phyloP scores from a whole-genome alignment of 1,140 invertebrate species.

The Parasteatoda tepidariorum region DNA sequence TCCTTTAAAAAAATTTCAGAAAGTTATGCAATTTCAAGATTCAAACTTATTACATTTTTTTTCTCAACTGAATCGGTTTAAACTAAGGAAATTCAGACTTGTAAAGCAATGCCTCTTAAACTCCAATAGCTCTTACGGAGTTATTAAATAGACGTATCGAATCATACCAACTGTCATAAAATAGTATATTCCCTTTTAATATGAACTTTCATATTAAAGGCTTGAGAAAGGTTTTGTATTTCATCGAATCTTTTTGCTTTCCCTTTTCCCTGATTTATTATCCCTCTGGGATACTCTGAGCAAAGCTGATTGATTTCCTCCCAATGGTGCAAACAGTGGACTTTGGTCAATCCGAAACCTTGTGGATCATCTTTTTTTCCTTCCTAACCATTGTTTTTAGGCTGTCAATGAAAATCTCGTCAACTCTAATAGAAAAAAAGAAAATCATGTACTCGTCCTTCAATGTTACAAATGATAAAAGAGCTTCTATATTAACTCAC shows the following conservation, averaged over 20 bases:
- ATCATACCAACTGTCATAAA: too few relatives aligned
- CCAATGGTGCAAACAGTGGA: conserved; percentile 29
- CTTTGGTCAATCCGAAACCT: conserved; percentile 38
- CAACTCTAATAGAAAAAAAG: conserved; percentile 11
- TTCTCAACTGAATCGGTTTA: too few relatives aligned
- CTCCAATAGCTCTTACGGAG: too few relatives aligned
- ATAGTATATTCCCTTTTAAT: too few relatives aligned
- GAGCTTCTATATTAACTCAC: too few relatives aligned
- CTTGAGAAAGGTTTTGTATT: conserved; percentile 20
- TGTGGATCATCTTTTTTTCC: conserved; percentile 39
- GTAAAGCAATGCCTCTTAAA: too few relatives aligned
- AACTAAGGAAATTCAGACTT: too few relatives aligned
- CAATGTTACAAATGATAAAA: too few relatives aligned
- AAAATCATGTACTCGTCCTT: conserved; percentile 3
- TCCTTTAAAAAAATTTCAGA: too few relatives aligned
- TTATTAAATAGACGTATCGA: too few relatives aligned
- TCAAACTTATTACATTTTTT: too few relatives aligned
- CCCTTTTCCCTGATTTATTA: conserved; percentile 40
- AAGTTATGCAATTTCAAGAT: too few relatives aligned
- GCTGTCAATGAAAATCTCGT: conserved; percentile 48
- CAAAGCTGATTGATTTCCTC: conserved; percentile 42
- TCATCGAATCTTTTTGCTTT: conserved; percentile 37
- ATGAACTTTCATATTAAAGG: background rate
- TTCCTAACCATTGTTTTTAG: conserved; percentile 46
- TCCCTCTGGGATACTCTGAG: conserved; percentile 21